Conservation (phyloP, 37 sponge, comb jelly and placozoan species). For the Lycopodina hypogea region DNA sequence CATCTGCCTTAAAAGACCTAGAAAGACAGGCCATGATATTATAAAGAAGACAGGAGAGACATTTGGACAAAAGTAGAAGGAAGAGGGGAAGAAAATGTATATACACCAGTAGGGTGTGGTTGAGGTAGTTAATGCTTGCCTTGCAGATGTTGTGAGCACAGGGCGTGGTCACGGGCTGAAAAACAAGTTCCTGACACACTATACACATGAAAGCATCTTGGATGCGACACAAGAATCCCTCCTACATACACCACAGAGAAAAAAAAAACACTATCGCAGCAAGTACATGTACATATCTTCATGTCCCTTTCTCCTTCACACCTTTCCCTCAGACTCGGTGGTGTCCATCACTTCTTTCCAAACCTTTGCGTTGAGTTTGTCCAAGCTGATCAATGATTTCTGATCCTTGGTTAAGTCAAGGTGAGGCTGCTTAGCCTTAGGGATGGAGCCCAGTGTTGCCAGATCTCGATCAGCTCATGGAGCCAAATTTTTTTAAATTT, state of each 20-base stretch:
- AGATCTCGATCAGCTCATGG: too few relatives aligned
- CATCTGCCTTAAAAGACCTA: slow-evolving; percentile 78
- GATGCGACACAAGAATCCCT: slow-evolving; percentile 52
- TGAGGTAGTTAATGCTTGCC: slow-evolving; percentile 16
- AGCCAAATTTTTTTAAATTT: too few relatives aligned
- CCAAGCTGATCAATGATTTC: slow-evolving; percentile 47
- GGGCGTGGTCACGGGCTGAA: slow-evolving; percentile 76
- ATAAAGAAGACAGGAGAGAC: background rate
- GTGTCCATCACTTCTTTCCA: slow-evolving; percentile 64
- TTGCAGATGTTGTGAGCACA: slow-evolving; percentile 84
- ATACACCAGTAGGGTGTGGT: too few relatives aligned
- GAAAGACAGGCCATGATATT: slow-evolving; percentile 33
- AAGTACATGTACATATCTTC: background rate
- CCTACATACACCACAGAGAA: too few relatives aligned
- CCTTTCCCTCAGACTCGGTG: slow-evolving; percentile 1
- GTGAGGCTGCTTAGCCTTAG: slow-evolving; percentile 69
- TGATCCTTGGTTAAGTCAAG: slow-evolving; percentile 59
- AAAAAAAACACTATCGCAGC: slow-evolving; percentile 14
- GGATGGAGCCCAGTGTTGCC: too few relatives aligned
- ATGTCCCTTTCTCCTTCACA: background rate
- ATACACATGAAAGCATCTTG: slow-evolving; percentile 82
- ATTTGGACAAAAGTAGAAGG: too few relatives aligned
- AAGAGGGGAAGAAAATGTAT: too few relatives aligned
- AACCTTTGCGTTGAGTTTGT: slow-evolving; percentile 64
- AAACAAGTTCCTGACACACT: slow-evolving; percentile 84